Evolutionary conservation across 2,888 invertebrate genomes (phyloP).

Genomic region (Gryllus longicercus): DNA sequence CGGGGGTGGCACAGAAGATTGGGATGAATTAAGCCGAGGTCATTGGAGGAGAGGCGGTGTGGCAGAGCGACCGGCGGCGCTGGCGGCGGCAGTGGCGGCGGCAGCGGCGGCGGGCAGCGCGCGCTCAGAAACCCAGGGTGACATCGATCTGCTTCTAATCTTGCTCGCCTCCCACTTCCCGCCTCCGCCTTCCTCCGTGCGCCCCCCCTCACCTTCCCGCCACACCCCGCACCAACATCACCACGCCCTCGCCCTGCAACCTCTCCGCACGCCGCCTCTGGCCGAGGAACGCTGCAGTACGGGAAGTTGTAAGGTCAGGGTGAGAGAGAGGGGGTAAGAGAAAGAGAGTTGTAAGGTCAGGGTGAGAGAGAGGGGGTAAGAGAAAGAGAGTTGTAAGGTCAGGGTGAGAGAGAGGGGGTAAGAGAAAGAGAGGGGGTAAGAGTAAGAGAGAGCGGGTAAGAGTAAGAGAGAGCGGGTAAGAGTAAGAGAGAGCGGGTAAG

Average conservation of each 20-base stretch:
- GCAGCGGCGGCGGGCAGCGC: not conserved
- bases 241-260: not conserved
- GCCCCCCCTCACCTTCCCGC: not conserved
- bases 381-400: not conserved
- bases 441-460: not conserved
- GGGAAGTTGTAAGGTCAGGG: not conserved
- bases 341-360: too few species aligned
- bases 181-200: not conserved
- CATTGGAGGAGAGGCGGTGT: not conserved
- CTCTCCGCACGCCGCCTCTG: not conserved
- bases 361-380: not conserved
- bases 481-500: too few species aligned
- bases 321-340: not conserved
- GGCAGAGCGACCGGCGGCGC: not conserved
- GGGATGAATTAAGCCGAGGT: too few species aligned
- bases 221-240: not conserved
- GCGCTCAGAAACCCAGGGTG: not conserved
- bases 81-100: not conserved
- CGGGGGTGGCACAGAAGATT: not conserved
- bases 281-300: not conserved
- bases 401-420: not conserved
- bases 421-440: too few species aligned
- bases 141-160: slow-evolving; percentile 17
- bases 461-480: too few species aligned
- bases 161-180: not conserved